Percentiles rank a stretch among this genome's conserved stretches.
Evolutionary conservation across 2,113 vertebrate species (phyloP).

Genomic region (Nibea albiflora): DNA sequence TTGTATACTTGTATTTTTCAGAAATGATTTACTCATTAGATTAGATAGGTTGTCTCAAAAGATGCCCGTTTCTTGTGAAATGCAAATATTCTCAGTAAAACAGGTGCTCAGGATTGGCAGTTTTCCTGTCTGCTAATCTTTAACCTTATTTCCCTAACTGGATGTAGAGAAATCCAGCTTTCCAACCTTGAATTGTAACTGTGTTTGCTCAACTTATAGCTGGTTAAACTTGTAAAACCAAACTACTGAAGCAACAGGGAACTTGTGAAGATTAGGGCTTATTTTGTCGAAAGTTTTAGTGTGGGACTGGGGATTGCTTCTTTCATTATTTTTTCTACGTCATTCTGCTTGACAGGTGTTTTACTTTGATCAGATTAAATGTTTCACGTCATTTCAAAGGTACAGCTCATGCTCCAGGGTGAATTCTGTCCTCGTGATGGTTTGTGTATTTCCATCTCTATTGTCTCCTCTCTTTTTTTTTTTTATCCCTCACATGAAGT

Average conservation of each 20-base stretch:
- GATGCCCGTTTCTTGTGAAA: background rate
- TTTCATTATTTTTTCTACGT: background rate
- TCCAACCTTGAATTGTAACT: slow-evolving; percentile 38
- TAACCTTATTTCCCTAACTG: slow-evolving; percentile 4
- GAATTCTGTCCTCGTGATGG: slow-evolving; percentile 24
- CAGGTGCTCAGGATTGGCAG: background rate
- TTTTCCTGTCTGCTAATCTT: slow-evolving; percentile 33
- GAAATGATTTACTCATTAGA: background rate
- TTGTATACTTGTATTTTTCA: slow-evolving; percentile 1
- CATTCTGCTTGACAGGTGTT: background rate
- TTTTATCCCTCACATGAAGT: slow-evolving; percentile 15
- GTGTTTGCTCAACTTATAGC: slow-evolving; percentile 3
- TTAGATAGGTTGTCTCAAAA: background rate
- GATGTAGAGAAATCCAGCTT: slow-evolving; percentile 22
- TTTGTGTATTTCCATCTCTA: slow-evolving; percentile 12
- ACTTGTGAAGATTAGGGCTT: slow-evolving; percentile 2
- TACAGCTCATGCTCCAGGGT: background rate
- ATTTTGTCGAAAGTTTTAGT: slow-evolving; percentile 2
- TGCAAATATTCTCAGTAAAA: background rate
- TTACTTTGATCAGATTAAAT: background rate
- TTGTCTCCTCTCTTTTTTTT: slow-evolving; percentile 2
- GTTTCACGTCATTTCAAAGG: background rate
- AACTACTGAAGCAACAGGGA: background rate
- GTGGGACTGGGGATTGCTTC: background rate
- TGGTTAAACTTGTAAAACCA: slow-evolving; percentile 24